Percentiles rank a stretch among this genome's conserved stretches.
phyloP scores from a whole-genome alignment of 92 coral and sea anemone species.

The Plumapathes pennacea region DNA sequence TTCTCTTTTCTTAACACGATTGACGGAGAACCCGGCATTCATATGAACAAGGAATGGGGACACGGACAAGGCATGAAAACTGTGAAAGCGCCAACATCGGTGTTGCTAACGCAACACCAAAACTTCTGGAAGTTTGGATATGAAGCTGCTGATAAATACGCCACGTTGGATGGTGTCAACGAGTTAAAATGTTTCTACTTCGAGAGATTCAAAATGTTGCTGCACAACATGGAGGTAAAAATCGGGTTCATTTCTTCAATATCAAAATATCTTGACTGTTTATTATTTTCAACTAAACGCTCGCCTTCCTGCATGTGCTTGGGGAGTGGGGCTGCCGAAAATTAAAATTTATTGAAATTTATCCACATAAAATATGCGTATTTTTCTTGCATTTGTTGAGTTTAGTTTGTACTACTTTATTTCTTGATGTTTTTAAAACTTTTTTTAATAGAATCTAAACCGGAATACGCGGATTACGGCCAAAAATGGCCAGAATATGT shows the following conservation, averaged over 20 bases:
- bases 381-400: too few species aligned
- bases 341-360: too few species aligned
- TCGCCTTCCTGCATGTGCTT: too few species aligned
- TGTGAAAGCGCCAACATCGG: slow-evolving; percentile 32
- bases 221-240: slow-evolving; percentile 27
- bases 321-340: too few species aligned
- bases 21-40: slow-evolving; percentile 29
- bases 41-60: slow-evolving; percentile 52
- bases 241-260: too few species aligned
- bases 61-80: slow-evolving; percentile 32
- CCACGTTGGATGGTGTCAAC: slow-evolving; percentile 20
- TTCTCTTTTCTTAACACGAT: slow-evolving; percentile 33
- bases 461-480: slow-evolving; percentile 43
- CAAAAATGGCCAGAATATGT: slow-evolving; percentile 40
- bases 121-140: slow-evolving; percentile 25
- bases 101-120: slow-evolving; percentile 9
- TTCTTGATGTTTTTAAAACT: too few species aligned
- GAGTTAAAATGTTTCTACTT: slow-evolving; percentile 13
- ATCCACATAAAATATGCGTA: too few species aligned
- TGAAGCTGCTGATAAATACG: slow-evolving; percentile 40
- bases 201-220: slow-evolving; percentile 42
- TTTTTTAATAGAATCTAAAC: slow-evolving; percentile 19
- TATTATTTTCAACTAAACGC: too few species aligned
- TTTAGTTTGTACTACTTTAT: too few species aligned
- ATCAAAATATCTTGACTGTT: too few species aligned